Base-by-base conservation (phyloP, 1,140 invertebrate genomes). In the Drosophila equinoxialis region DNA sequence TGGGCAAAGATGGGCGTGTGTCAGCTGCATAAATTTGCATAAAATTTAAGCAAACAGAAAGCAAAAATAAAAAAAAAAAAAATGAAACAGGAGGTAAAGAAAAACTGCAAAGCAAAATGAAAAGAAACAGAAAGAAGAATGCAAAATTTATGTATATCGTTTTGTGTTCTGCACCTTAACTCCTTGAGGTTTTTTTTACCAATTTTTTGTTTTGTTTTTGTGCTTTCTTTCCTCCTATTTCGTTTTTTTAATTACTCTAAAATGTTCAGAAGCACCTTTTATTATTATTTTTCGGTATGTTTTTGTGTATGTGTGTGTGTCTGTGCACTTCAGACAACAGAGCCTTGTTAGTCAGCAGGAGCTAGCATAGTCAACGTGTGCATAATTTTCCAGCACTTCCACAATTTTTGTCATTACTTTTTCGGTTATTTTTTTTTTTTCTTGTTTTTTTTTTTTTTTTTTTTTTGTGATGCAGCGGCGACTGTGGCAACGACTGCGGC, bases 181-280 rank as follows among this genome's bases (percentile, higher is more conserved):
- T 83, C 79, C 75, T 82, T 79, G 66, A 70, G 71, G 62, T 45
- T 64, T 67, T 64, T 67, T 74, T 76, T 58, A 37, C 41, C 14
- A 35, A 37, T 41, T 77, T 61, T 45, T 69, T 48, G 23, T 23
- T 66, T 57, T 4, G 3, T 30, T 30, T 30, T 30, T 30, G 30
- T 30, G 30, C 6, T 30, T 30, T 30, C 6, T 30, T 57, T 39
- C 65, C 55, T 79, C 70, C 72, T 68, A 79, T 89, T 89, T 86
- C 89, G 84, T 81, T 89, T 86, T 89, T 89, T 81, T 89, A 89
- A 89, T 89, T 89, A 89, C 84, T 89, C 84, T 89, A 89, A 89
- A 89, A 89, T 89, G 84, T 84, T 81, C 74, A 77, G 83, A 42
- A 79, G 73, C 83, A 83, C 79, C 82, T 86, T 89, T 89, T 86